Evolutionary conservation across 2,113 vertebrate species (phyloP).

Genomic region (Arothron firmamentum): DNA sequence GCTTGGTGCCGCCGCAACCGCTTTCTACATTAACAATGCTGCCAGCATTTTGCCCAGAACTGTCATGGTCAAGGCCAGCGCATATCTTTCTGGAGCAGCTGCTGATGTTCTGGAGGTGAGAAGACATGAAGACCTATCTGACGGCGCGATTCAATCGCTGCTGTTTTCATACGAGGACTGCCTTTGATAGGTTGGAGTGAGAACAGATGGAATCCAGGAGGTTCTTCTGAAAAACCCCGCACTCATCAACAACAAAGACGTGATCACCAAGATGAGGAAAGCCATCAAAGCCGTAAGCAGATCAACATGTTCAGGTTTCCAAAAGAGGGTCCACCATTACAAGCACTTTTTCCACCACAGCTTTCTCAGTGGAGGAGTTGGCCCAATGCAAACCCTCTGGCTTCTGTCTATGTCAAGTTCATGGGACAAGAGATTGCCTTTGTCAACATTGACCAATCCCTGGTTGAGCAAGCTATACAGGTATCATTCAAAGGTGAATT

Average conservation of each 20-base stretch:
- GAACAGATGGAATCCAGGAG: slow-evolving; percentile 79
- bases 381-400: slow-evolving; percentile 66
- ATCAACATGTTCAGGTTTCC: neutral
- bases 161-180: too few relatives aligned
- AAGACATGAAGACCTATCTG: neutral
- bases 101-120: slow-evolving; percentile 82
- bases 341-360: slow-evolving; percentile 43
- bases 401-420: slow-evolving; percentile 73
- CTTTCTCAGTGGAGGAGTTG: slow-evolving; percentile 75
- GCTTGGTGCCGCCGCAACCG: slow-evolving; percentile 75
- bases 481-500: slow-evolving; percentile 55
- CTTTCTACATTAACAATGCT: slow-evolving; percentile 78
- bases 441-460: slow-evolving; percentile 69
- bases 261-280: slow-evolving; percentile 77
- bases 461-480: slow-evolving; percentile 71
- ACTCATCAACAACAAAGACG: slow-evolving; percentile 45
- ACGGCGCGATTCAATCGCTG: too few relatives aligned
- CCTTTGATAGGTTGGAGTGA: slow-evolving; percentile 71
- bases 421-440: slow-evolving; percentile 81
- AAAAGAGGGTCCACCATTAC: neutral
- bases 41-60: slow-evolving; percentile 76
- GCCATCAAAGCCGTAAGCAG: slow-evolving; percentile 74
- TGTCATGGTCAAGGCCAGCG: slow-evolving; percentile 75
- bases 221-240: slow-evolving; percentile 66
- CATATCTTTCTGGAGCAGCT: slow-evolving; percentile 73